A percentile compares a stretch with the other conserved stretches of the same genome.
These are phyloP conservation scores for Rhyacophila evoluta DNA, from an alignment of 2,888 invertebrate species.

Conservation along the genomic window DNA sequence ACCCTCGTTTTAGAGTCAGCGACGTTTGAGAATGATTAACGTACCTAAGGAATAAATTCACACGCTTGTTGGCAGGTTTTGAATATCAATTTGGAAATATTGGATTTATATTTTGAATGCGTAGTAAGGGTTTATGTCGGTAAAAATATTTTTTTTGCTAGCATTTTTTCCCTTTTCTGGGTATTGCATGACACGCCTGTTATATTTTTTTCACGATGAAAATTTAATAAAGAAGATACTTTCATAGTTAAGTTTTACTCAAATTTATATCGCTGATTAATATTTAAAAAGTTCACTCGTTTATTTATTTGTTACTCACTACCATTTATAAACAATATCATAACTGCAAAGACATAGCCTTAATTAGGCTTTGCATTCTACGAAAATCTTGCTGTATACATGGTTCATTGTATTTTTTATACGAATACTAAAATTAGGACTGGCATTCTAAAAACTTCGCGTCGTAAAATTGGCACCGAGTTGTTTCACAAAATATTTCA, in stretches of 20 bases:
- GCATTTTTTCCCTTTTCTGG: neutral
- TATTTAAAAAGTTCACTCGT: too few species aligned
- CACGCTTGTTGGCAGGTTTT: slow-evolving; percentile 20
- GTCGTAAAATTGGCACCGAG: too few species aligned
- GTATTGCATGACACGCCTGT: neutral
- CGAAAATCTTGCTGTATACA: too few species aligned
- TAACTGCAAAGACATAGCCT: too few species aligned
- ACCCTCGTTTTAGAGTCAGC: slow-evolving; percentile 6
- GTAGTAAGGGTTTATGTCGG: slow-evolving; percentile 2
- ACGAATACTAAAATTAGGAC: too few species aligned
- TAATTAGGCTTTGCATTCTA: too few species aligned
- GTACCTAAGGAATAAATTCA: slow-evolving; percentile 9
- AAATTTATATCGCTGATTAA: neutral
- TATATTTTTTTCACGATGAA: neutral
- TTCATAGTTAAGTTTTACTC: neutral
- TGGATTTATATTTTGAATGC: slow-evolving; percentile 21
- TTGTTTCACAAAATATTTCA: too few species aligned
- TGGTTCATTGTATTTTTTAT: too few species aligned
- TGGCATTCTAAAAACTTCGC: too few species aligned
- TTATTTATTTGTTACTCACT: too few species aligned
- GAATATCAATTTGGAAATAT: slow-evolving; percentile 1
- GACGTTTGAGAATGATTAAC: slow-evolving; percentile 7
- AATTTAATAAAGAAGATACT: neutral
- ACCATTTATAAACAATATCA: too few species aligned
- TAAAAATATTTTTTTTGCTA: neutral